A percentile compares a stretch with the other conserved stretches of the same genome.
phyloP scores from a whole-genome alignment of 2,797 vertebrate genomes.

The Dermochelys coriacea region DNA sequence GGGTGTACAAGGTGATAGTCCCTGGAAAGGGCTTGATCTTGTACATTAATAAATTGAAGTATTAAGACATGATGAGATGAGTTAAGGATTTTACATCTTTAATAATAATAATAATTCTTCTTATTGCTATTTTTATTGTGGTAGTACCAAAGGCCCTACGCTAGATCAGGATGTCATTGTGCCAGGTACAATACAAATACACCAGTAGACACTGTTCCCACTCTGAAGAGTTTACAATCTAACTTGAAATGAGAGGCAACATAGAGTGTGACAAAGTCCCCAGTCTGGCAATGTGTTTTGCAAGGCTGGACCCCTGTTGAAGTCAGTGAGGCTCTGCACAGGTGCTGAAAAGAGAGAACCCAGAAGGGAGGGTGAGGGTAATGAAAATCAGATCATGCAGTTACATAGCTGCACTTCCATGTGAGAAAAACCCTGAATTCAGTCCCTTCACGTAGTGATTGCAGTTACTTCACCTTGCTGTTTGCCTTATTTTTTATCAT shows the following conservation, averaged over 20 bases:
- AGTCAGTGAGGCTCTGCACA: not conserved
- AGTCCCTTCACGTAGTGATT: not conserved
- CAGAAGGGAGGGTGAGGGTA: not conserved
- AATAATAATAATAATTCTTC: not conserved
- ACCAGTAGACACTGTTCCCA: not conserved
- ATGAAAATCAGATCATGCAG: slow-evolving; percentile 11
- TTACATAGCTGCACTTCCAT: not conserved
- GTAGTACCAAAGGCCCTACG: not conserved
- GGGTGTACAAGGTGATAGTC: slow-evolving; percentile 17
- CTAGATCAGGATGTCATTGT: not conserved
- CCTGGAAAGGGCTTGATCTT: slow-evolving; percentile 5
- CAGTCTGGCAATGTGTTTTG: not conserved
- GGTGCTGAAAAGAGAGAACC: not conserved
- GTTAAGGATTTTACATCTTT: not conserved
- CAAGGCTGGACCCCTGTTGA: not conserved
- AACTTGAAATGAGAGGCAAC: slow-evolving; percentile 9
- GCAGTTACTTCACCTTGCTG: not conserved
- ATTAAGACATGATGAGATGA: not conserved
- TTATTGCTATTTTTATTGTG: not conserved
- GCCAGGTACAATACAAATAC: not conserved
- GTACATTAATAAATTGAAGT: not conserved
- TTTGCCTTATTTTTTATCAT: not conserved
- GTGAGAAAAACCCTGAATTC: not conserved
- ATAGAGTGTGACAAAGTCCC: not conserved
- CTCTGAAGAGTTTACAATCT: not conserved